These are phyloP conservation scores for Corythornis madagascariensis DNA, from an alignment of 2,113 vertebrate species.

Conservation along the genomic window DNA sequence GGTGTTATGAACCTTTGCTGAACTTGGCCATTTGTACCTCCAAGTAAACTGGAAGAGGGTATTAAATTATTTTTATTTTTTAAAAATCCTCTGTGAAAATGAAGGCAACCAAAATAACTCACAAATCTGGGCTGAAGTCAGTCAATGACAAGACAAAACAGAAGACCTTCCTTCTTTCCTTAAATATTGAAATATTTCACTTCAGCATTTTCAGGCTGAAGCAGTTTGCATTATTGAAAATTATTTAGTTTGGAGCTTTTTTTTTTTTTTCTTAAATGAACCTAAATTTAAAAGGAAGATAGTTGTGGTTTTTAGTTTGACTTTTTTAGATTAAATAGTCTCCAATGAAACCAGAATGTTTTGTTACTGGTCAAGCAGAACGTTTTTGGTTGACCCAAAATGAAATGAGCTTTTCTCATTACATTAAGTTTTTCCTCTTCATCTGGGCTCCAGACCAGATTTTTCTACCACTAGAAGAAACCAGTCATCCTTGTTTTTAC, in stretches of 20 bases:
- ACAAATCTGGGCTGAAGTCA: constrained; percentile 3
- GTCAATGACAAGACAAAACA: constrained; percentile 21
- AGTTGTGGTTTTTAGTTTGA: neutral
- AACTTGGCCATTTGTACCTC: neutral
- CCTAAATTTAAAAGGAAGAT: neutral
- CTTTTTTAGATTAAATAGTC: neutral
- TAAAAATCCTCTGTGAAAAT: neutral
- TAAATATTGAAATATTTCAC: neutral
- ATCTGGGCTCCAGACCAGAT: neutral
- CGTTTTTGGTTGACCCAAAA: neutral
- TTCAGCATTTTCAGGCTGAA: neutral
- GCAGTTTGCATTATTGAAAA: neutral
- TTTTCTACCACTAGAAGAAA: neutral
- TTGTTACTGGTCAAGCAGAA: constrained; percentile 15
- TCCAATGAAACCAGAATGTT: constrained; percentile 20
- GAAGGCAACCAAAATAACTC: constrained; percentile 27
- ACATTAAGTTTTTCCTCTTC: neutral
- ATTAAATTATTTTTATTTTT: neutral
- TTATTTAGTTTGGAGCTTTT: neutral
- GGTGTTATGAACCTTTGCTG: neutral
- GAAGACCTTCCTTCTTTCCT: neutral
- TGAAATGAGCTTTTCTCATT: neutral
- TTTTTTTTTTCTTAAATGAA: neutral
- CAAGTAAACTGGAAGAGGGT: neutral
- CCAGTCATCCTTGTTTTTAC: neutral